Percentiles rank a stretch among this genome's conserved stretches.
These are phyloP conservation scores for Chelonoidis abingdonii DNA, from an alignment of 2,113 vertebrate genomes.

Conservation along the genomic window DNA sequence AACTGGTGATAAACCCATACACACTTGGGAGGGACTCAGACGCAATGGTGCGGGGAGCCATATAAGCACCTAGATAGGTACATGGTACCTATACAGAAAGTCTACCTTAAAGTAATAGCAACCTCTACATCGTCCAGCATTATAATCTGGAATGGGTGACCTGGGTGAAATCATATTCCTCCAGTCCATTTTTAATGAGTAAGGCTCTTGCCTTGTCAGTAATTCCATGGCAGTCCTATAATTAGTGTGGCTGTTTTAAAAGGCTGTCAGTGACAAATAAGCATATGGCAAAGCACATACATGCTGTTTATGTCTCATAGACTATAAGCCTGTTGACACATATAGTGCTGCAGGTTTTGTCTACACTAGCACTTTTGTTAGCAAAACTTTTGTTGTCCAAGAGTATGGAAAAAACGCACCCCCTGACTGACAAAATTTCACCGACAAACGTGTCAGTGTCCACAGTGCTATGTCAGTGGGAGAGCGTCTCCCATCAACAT, in stretches of 20 bases:
- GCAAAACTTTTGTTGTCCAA: too few species aligned
- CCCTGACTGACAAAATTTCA: too few species aligned
- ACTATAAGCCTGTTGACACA: too few species aligned
- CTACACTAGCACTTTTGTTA: too few species aligned
- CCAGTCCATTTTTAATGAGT: neutral
- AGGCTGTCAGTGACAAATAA: fast-evolving
- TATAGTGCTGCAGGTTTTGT: too few species aligned
- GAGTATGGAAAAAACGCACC: neutral
- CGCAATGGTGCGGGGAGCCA: neutral
- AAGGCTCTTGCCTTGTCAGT: neutral
- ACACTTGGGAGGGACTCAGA: neutral
- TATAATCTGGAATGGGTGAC: neutral
- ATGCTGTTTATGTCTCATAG: neutral
- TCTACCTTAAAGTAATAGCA: neutral
- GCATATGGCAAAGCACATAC: neutral
- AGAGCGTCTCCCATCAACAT: too few species aligned
- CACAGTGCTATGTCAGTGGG: too few species aligned
- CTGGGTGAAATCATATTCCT: neutral
- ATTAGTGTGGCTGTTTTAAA: constrained; percentile 39
- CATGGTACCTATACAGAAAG: neutral
- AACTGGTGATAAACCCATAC: neutral
- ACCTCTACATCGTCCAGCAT: neutral
- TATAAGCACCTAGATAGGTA: neutral
- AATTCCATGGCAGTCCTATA: neutral
- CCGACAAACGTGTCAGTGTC: too few species aligned